Base-by-base conservation (phyloP, 1,140 invertebrate genomes). In the Mamestra configurata region DNA sequence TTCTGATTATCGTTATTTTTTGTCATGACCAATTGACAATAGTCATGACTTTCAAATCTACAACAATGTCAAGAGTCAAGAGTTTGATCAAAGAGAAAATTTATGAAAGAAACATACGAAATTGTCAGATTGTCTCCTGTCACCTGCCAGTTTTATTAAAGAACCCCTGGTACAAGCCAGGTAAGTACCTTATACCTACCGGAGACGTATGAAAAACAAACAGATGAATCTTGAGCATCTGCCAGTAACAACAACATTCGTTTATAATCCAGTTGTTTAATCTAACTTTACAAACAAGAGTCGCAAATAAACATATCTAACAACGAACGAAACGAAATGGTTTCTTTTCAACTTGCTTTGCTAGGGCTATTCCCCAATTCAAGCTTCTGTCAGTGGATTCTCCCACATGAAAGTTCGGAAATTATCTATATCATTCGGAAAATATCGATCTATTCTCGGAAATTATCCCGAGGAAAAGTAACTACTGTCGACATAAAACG, bases 121-220 rank as follows among this genome's bases (percentile, higher is more conserved):
- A 31, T 31, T 31, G 27, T 31, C 1, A 5, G 27, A 31, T 31
- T 31, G 27, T 5, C 27, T 5, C 27, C 27, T 31, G 27, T 31
- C 27, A 5, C 27, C 27, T n/a, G n/a, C n/a, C 43, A n/a, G n/a
- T 15, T 13, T 15, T 11, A 40, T 11, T 13, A n/a, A 5, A 4
- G n/a, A 15, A 49, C 43, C n/a, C n/a, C n/a, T n/a, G n/a, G n/a
- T n/a, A 49, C 13, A 11, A 3, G 11, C 11, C 11, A n/a, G 43
- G 43, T 15, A 49, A 4, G 15, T 3, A n/a, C n/a, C 51, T 5
- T 20, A 6, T 20, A 22, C 6, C 0, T 55, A 61, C 27, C n/a
- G 1, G 37, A 66, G 37, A 43, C 18, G n/a, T 37, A 24, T 46
- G 8, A 46, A 68, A 68, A 68, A 68, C 40, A 46, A 46, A 68